These are phyloP conservation scores for Apis florea DNA, from an alignment of 1,140 invertebrate species.

Conservation along the genomic window DNA sequence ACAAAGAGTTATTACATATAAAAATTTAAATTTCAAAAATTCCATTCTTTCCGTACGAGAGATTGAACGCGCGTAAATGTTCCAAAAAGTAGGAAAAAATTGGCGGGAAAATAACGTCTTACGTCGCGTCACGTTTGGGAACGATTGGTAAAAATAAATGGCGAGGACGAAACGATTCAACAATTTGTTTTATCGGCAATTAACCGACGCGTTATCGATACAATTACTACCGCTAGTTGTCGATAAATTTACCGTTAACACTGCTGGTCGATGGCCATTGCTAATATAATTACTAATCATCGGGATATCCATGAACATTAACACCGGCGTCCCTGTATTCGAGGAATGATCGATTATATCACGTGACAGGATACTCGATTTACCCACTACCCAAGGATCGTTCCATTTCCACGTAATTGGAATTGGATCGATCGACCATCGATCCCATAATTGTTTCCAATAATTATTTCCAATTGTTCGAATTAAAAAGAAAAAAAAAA, in stretches of 20 bases:
- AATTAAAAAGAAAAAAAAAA: no score
- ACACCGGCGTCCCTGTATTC: background rate
- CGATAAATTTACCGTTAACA: conserved; percentile 31
- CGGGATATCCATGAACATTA: conserved; percentile 18
- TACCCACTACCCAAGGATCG: conserved; percentile 6
- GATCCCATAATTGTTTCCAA: background rate
- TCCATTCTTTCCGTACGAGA: no score
- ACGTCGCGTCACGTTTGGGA: no score
- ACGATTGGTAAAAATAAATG: background rate
- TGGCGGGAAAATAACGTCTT: background rate
- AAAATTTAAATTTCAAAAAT: background rate
- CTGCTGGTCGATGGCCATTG: background rate
- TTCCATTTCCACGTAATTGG: no score
- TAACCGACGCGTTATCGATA: background rate
- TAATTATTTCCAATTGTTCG: no score
- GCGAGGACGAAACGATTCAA: background rate
- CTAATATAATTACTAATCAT: conserved; percentile 41
- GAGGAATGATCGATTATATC: conserved; percentile 32
- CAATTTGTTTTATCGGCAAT: conserved; percentile 7
- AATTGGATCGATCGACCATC: background rate
- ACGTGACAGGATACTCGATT: conserved; percentile 14
- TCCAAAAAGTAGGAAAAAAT: no score
- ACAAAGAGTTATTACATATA: no score
- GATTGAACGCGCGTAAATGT: no score
- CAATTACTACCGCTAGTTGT: conserved; percentile 12